A percentile compares a stretch with the other conserved stretches of the same genome.
phyloP scores from a whole-genome alignment of 2,113 vertebrate genomes.

The Proterorhinus semilunaris region DNA sequence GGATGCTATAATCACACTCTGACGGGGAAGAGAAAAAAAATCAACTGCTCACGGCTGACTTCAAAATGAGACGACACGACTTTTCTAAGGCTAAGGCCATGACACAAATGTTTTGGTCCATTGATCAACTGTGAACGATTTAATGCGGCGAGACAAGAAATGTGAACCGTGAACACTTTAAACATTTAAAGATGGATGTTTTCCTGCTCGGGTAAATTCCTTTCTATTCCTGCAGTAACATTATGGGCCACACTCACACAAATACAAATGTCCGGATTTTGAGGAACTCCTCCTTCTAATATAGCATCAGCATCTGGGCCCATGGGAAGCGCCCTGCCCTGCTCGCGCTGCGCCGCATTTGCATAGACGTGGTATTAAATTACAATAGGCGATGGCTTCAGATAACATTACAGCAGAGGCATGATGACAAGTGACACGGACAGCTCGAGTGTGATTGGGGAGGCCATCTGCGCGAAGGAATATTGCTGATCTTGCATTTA shows the following conservation, averaged over 20 bases:
- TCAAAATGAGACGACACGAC: too few relatives aligned
- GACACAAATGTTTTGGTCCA: too few relatives aligned
- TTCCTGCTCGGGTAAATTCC: too few relatives aligned
- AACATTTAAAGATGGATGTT: too few relatives aligned
- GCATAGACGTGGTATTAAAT: conserved; percentile 30
- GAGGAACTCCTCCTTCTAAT: conserved; percentile 4
- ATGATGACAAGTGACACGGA: conserved; percentile 43
- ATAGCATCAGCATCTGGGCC: not conserved
- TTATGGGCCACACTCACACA: too few relatives aligned
- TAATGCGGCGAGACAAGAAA: too few relatives aligned
- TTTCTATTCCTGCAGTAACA: too few relatives aligned
- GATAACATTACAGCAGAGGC: conserved; percentile 34
- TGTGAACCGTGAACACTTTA: too few relatives aligned
- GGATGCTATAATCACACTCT: not conserved
- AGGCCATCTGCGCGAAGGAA: conserved; percentile 49
- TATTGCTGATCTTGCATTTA: conserved; percentile 59
- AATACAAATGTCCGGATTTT: too few relatives aligned
- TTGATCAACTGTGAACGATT: too few relatives aligned
- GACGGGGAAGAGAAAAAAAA: not conserved
- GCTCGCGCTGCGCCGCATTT: conserved; percentile 29
- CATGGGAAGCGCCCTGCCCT: not conserved
- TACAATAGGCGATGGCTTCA: conserved; percentile 22
- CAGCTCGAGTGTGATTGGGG: conserved; percentile 49
- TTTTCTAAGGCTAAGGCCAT: too few relatives aligned
- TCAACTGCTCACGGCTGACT: not conserved